Base-by-base conservation (phyloP, 2,797 vertebrate species). In the Ctenopoma kingsleyae region DNA sequence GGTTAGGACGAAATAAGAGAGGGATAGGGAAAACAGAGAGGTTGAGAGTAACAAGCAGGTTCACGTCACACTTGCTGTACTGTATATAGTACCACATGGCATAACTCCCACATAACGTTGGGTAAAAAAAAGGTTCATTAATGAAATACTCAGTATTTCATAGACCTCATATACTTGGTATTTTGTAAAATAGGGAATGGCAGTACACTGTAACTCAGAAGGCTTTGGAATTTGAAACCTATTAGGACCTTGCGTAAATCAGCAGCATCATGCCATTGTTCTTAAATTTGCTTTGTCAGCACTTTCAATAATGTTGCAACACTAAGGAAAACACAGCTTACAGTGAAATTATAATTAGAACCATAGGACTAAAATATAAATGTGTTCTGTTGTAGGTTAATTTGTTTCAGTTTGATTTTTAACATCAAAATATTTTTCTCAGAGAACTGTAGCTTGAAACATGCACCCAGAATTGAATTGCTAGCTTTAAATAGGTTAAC, bases 1-100 rank as follows among this genome's bases (percentile, higher is more conserved):
- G 81, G 79, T 58, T 47, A n/a, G 57, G 8, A 19, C 0, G 22
- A 60, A 81, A 79, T 73, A 44, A 66, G 76, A 74, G 75, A 58
- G 52, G 58, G 52, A 68, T 48, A 10, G 9, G 47, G 44, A 65
- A 61, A 71, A 70, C 41, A 25, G 25, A 57, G 23, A 44, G 40
- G 49, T 17, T 22, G 38, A 47, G 36, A 56, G 32, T 46, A 32
- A 60, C 40, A 19, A 64, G 54, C 23, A 59, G 20, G 40, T 58
- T 22, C 15, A 35, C 43, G 36, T 36, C 23, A 51, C n/a, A 36
- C 30, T 32, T 32, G 8, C 13, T 23, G 25, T n/a, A 0, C 13
- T 20, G 7, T n/a, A 0, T 12, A 4, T 52, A 65, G 11, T 47
- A 41, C 19, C 60, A 48, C 64, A 63, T 51, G 41, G 20, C 49